A percentile compares a stretch with the other conserved stretches of the same genome.
Evolutionary conservation across 2,888 invertebrate genomes (phyloP).

Genomic region (Nyleta sp.): DNA sequence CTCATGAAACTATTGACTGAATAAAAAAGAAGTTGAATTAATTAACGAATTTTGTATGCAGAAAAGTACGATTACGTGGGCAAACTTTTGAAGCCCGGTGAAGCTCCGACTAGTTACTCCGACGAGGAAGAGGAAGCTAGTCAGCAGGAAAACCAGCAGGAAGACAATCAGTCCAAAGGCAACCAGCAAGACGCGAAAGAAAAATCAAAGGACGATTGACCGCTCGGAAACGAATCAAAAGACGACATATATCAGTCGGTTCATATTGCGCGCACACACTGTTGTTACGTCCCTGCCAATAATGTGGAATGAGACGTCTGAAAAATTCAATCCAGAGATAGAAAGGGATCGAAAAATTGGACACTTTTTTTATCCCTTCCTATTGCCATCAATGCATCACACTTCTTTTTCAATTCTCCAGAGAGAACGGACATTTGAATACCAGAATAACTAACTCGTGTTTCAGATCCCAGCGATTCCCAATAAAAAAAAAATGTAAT

Average conservation of each 20-base stretch:
- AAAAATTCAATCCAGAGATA: slow-evolving; percentile 5
- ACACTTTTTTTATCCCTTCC: slow-evolving; percentile 21
- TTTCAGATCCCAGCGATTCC: too few relatives aligned
- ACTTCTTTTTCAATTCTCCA: too few relatives aligned
- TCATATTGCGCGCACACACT: slow-evolving; percentile 72
- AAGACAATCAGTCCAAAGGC: slow-evolving; percentile 64
- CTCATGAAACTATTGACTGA: too few relatives aligned
- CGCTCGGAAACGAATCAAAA: slow-evolving; percentile 66
- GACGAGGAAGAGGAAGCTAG: slow-evolving; percentile 90
- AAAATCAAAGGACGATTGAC: slow-evolving; percentile 81
- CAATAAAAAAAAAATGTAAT: too few relatives aligned
- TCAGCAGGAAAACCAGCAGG: slow-evolving; percentile 80
- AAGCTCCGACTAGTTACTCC: slow-evolving; percentile 94
- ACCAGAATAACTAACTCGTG: too few relatives aligned
- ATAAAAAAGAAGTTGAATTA: too few relatives aligned
- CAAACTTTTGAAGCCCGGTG: slow-evolving; percentile 94
- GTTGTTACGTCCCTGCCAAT: slow-evolving; percentile 68
- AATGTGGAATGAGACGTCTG: slow-evolving; percentile 68
- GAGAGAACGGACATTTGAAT: too few relatives aligned
- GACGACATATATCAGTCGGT: slow-evolving; percentile 66
- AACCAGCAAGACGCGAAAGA: slow-evolving; percentile 78
- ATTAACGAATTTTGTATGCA: slow-evolving; percentile 83
- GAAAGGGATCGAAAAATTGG: too few relatives aligned
- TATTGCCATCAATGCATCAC: background rate
- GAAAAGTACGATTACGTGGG: slow-evolving; percentile 98